Base-by-base conservation (phyloP, 2,113 vertebrate species). In the Gracilinanus agilis region DNA sequence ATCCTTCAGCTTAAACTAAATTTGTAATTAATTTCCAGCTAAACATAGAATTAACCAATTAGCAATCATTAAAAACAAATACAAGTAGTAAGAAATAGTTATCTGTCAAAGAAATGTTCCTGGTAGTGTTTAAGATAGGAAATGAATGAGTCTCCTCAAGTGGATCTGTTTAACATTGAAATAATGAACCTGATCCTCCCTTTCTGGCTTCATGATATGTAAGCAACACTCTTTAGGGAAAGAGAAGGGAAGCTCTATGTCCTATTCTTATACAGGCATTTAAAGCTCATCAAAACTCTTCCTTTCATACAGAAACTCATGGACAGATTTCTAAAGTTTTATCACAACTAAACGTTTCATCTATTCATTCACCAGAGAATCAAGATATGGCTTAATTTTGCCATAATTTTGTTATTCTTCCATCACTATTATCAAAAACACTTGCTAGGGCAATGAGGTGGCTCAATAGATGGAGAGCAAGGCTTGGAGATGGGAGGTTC, bases 11-110 rank as follows among this genome's bases (percentile, higher is more conserved):
- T 95, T 91, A 96, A 96, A 95, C 44, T 89, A 29, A 6, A 96
- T 93, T 96, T 58, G 58, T 89, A 97, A 93, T 90, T 89, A 95
- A 94, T 58, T 93, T 95, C 54, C 1, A 94, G 90, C 55, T 67
- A 90, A 53, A 91, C 24, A 88, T 49, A 95, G 55, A 96, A 94
- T 94, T 95, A 97, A 93, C 53, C 96, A 94, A 97, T 97, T 95
- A 94, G 93, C 55, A 97, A 54, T 93, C 95, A 90, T 58, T 93
- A 96, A 92, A 8, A 89, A 93, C 44, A 25, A 90, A 19, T 1
- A 90, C 9, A 40, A 5, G 1, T 23, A 92, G 25, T 94, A 92
- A 89, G 58, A 56, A 93, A 88, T 49, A 90, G 19, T 55, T 91
- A 88, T 89, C 92, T 94, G n/a, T 91, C 29, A 54, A 16, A 13